phyloP scores from a whole-genome alignment of 2,797 vertebrate species.

The Tragelaphus oryx region DNA sequence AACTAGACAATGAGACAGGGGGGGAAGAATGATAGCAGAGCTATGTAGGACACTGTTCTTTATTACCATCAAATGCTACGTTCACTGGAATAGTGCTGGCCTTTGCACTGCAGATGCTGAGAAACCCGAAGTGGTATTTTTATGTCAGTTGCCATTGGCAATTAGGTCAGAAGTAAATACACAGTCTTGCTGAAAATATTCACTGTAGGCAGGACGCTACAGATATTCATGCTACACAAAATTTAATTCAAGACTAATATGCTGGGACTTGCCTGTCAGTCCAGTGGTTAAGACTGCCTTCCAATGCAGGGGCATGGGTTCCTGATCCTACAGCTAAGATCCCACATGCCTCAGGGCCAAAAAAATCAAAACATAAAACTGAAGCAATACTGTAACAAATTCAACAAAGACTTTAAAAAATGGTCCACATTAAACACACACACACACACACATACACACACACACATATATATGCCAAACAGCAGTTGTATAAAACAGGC shows the following conservation, averaged over 20 bases:
- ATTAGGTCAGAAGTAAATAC: conserved; percentile 21
- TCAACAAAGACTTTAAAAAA: background rate
- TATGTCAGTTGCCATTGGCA: background rate
- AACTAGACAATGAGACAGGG: background rate
- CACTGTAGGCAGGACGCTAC: background rate
- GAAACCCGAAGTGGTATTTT: background rate
- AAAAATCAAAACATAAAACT: background rate
- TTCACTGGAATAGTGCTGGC: background rate
- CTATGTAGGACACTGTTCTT: background rate
- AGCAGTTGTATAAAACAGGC: background rate
- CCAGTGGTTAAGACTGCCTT: background rate
- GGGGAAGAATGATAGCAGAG: background rate
- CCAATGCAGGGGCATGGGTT: background rate
- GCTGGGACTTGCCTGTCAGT: background rate
- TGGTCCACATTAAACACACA: background rate
- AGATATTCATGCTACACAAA: conserved; percentile 29
- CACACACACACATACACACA: no score
- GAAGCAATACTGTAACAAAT: background rate
- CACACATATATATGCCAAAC: background rate
- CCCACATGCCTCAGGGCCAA: background rate
- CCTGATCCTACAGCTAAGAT: background rate
- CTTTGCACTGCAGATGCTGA: background rate
- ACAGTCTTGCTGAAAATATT: conserved; percentile 22
- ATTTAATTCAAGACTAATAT: conserved; percentile 43
- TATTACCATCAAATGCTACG: background rate